A percentile compares a stretch with the other conserved stretches of the same genome.
These are phyloP conservation scores for Cotesia vestalis DNA, from an alignment of 1,140 invertebrate genomes.

Conservation along the genomic window DNA sequence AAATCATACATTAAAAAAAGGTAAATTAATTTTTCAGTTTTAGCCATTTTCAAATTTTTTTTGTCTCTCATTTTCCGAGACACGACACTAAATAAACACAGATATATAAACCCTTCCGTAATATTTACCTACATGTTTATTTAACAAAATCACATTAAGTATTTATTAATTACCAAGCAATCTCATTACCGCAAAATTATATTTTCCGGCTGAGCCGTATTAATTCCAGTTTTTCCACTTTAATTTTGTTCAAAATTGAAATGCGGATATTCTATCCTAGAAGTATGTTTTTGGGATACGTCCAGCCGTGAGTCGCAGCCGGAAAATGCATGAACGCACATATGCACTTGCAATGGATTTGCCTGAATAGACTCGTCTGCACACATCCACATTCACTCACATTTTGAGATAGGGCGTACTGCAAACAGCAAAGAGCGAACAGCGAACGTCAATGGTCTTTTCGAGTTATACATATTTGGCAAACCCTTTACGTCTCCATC, in stretches of 20 bases:
- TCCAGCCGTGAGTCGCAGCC: constrained; percentile 40
- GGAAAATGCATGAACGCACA: constrained; percentile 30
- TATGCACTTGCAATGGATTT: constrained; percentile 37
- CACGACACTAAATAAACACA: too few relatives aligned
- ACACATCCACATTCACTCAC: constrained; percentile 22
- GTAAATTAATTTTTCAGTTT: too few relatives aligned
- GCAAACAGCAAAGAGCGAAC: constrained; percentile 20
- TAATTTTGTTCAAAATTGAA: background rate
- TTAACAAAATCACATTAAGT: too few relatives aligned
- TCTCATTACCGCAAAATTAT: constrained; percentile 7
- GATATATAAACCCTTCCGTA: too few relatives aligned
- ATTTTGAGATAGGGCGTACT: background rate
- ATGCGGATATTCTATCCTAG: constrained; percentile 32
- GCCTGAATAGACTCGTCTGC: constrained; percentile 27
- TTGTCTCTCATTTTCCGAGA: too few relatives aligned
- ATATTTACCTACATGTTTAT: too few relatives aligned
- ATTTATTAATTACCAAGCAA: too few relatives aligned
- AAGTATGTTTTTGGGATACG: constrained; percentile 44
- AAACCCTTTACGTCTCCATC: constrained; percentile 37
- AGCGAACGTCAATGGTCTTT: constrained; percentile 40
- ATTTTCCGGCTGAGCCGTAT: constrained; percentile 27
- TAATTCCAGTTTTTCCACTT: constrained; percentile 7
- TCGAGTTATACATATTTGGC: constrained; percentile 49
- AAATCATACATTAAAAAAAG: too few relatives aligned
- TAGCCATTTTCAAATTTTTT: too few relatives aligned